Evolutionary conservation across 2,888 invertebrate genomes (phyloP).

Genomic region (Tribolium freemani): DNA sequence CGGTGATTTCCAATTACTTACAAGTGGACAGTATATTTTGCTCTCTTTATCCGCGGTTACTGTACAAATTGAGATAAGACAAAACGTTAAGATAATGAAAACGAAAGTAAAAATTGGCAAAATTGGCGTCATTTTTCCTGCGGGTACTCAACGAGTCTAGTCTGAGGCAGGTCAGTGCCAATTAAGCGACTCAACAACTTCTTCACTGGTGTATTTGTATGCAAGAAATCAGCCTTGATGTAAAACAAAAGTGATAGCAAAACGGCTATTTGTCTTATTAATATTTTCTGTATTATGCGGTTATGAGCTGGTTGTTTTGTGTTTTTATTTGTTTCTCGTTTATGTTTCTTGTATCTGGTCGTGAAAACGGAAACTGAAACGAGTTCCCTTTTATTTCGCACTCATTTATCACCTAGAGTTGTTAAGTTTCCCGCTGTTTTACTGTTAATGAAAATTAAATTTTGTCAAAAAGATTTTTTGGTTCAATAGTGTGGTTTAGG

Average conservation of each 20-base stretch:
- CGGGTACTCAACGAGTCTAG: not conserved
- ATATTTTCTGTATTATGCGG: constrained; percentile 10
- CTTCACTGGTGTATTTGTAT: too few species aligned
- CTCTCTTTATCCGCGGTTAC: not conserved
- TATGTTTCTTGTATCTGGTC: not conserved
- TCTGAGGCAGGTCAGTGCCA: not conserved
- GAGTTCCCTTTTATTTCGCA: constrained; percentile 10
- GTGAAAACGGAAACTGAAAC: not conserved
- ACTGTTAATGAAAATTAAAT: constrained; percentile 20
- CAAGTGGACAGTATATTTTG: not conserved
- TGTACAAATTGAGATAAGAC: not conserved
- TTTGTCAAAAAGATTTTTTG: constrained; percentile 13
- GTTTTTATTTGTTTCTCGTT: not conserved
- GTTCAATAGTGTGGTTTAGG: not conserved
- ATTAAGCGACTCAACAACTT: too few species aligned
- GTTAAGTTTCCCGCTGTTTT: constrained; percentile 11
- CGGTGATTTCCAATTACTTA: constrained; percentile 6
- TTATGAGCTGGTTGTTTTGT: not conserved
- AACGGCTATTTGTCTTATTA: constrained; percentile 2
- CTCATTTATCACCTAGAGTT: constrained; percentile 8
- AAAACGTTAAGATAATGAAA: not conserved
- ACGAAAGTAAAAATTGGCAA: not conserved
- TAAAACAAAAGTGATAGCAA: not conserved
- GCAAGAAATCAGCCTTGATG: not conserved
- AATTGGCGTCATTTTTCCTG: not conserved